Base-by-base conservation (phyloP, 35 echinoderm and acorn worm species). In the Chiridota heheva region DNA sequence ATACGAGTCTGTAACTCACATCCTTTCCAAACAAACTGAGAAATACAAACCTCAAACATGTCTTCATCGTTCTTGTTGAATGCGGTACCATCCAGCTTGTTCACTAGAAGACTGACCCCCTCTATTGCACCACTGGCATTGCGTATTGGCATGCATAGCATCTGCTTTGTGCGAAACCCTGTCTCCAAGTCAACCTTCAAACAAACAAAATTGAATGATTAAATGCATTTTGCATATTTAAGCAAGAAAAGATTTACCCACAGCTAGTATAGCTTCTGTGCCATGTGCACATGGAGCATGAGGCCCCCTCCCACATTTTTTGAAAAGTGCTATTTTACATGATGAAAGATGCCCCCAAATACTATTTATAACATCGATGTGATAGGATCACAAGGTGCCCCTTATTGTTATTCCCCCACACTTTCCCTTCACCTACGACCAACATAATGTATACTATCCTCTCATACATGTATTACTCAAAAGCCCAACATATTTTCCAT, bases 21-120 rank as follows among this genome's bases (percentile, higher is more conserved):
- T n/a, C n/a, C n/a, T n/a, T n/a, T n/a, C n/a, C n/a, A n/a, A n/a
- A n/a, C n/a, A n/a, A n/a, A n/a, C n/a, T n/a, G n/a, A n/a, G n/a
- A n/a, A n/a, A n/a, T n/a, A n/a, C n/a, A n/a, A n/a, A 97, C 94
- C 85, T 97, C 94, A 91, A 97, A 97, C 84, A 97, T 87, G 71
- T 97, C 88, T 76, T 97, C 94, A 85, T 97, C 94, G 70, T 97
- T 97, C 89, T 85, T 91, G 58, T 97, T 97, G 58, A 98, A 98
- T 12, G 94, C 78, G 16, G 78, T 80, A 25, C 95, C 89, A 42
- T 98, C 95, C 22, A 91, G 56, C 48, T 98, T 98, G 69, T 98
- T 98, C 26, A 98, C 78, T 3, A 91, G 78, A 20, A 90, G 88
- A 78, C 88, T 96, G 78, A 96, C 93, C 4, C 93, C 93, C 16